A percentile compares a stretch with the other conserved stretches of the same genome.
phyloP scores from a whole-genome alignment of 2,888 invertebrate species.

The Acronicta psi region DNA sequence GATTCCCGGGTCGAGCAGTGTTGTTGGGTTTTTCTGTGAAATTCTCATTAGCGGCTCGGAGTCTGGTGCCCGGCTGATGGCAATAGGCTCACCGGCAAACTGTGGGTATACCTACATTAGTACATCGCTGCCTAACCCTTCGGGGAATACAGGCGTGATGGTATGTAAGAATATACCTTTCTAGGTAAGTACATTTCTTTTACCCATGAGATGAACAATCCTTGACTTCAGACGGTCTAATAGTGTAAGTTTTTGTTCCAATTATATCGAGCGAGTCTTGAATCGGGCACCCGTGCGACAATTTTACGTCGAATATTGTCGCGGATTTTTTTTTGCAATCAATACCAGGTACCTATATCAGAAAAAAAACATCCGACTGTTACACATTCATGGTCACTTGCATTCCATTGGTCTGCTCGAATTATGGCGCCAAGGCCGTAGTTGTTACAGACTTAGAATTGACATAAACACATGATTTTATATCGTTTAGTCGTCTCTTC shows the following conservation, averaged over 20 bases:
- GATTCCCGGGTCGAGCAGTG: too few relatives aligned
- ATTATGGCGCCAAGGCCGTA: conserved; percentile 50
- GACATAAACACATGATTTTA: conserved; percentile 45
- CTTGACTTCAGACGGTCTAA: too few relatives aligned
- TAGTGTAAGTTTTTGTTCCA: neutral
- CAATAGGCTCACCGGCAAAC: too few relatives aligned
- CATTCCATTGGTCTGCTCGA: conserved; percentile 58
- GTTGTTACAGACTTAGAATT: conserved; percentile 41
- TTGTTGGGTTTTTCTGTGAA: too few relatives aligned
- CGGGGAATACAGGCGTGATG: too few relatives aligned
- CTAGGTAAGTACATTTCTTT: too few relatives aligned
- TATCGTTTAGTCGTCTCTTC: conserved; percentile 16
- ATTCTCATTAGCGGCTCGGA: too few relatives aligned
- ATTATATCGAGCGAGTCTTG: neutral
- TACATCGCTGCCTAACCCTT: too few relatives aligned
- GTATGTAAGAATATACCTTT: too few relatives aligned
- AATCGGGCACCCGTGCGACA: neutral
- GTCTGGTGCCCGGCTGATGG: too few relatives aligned
- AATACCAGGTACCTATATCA: conserved; percentile 19
- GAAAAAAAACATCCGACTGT: conserved; percentile 50
- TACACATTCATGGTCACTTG: conserved; percentile 55
- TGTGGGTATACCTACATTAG: too few relatives aligned
- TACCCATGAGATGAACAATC: too few relatives aligned
- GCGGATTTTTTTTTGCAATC: conserved; percentile 18
- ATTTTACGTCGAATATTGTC: conserved; percentile 23